Evolutionary conservation across 2,888 invertebrate genomes (phyloP), one percentile per base, ranked within the genome.

Genomic region (Diploptera punctata): DNA sequence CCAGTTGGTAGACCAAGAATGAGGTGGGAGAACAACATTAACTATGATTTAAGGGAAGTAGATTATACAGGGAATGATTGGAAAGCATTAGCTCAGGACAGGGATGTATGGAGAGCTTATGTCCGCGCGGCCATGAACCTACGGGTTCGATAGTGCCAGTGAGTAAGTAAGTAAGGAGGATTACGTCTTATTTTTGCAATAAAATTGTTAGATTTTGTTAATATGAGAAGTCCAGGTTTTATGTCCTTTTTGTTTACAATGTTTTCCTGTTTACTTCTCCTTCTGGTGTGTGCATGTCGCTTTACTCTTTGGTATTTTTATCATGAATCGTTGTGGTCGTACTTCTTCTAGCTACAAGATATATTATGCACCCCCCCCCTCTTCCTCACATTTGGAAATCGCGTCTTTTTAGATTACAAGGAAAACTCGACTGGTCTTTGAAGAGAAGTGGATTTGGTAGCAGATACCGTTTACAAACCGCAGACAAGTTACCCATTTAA

Each of bases 401-500:
- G 31, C 31, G 57, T 57, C 57, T 21, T 29, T 29, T 57, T 57
- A 24, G 57, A 57, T 57, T 57, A 31, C 57, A 47, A 13, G 47
- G 47, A 47, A 47, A 47, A 47, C 18, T 47, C 47, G n/a, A 29
- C 57, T 57, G 29, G n/a, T 31, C 29, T 26, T 24, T 52, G 54
- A 16, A 57, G 52, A 19, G 24, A 21, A 52, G 52, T 24, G 24
- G 52, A 24, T 47, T 47, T 24, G 52, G 24, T 26, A 1, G 10
- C 47, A 10, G 10, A 24, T 52, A 21, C 52, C 3, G 24, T 10
- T n/a, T n/a, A 52, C 13, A 71, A 52, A 65, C 67, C 65, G 43
- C 38, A 71, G 47, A 65, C 65, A 67, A 65, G 67, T 71, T 52
- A 47, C 62, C 62, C 70, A 62, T 52, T 71, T 52, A 69, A 69